These are phyloP conservation scores for Steinernema khuongi DNA, from an alignment of 1,140 invertebrate genomes.

Conservation along the genomic window DNA sequence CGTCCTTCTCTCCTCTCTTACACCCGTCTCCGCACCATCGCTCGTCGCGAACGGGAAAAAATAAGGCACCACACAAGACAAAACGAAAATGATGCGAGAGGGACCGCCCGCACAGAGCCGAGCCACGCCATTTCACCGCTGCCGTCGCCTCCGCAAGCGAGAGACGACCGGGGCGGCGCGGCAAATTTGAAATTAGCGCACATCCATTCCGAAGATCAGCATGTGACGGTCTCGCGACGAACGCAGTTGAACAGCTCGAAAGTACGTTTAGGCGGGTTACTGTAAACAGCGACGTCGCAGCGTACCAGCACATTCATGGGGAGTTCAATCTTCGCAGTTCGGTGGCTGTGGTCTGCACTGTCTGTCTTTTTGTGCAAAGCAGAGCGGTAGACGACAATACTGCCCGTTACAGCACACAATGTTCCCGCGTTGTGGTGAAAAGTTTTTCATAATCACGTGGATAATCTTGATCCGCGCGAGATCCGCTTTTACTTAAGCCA, in stretches of 20 bases:
- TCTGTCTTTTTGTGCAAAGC: no score
- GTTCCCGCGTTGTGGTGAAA: not conserved
- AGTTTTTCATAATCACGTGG: not conserved
- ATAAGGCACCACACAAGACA: conserved; percentile 16
- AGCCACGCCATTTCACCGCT: conserved; percentile 10
- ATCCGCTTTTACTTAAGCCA: not conserved
- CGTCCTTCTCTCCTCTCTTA: not conserved
- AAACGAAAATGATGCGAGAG: conserved; percentile 14
- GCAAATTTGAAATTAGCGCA: conserved; percentile 17
- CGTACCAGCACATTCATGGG: conserved; percentile 5
- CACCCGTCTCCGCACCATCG: conserved; percentile 9
- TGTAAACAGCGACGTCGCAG: not conserved
- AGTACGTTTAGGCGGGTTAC: conserved; percentile 13
- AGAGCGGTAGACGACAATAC: no score
- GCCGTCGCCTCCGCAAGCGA: not conserved
- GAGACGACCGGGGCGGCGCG: not conserved
- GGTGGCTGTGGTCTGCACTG: not conserved
- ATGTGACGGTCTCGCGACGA: not conserved
- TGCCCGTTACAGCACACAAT: not conserved
- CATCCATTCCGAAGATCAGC: conserved; percentile 11
- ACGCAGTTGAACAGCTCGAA: not conserved
- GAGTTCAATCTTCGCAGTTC: conserved; percentile 12
- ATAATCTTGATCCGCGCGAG: not conserved
- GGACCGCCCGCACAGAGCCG: conserved; percentile 7
- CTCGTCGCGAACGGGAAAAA: conserved; percentile 6